Percentiles rank a stretch among this genome's conserved stretches.
Conservation (phyloP, 1,140 invertebrate genomes). For the Hermetia illucens region DNA sequence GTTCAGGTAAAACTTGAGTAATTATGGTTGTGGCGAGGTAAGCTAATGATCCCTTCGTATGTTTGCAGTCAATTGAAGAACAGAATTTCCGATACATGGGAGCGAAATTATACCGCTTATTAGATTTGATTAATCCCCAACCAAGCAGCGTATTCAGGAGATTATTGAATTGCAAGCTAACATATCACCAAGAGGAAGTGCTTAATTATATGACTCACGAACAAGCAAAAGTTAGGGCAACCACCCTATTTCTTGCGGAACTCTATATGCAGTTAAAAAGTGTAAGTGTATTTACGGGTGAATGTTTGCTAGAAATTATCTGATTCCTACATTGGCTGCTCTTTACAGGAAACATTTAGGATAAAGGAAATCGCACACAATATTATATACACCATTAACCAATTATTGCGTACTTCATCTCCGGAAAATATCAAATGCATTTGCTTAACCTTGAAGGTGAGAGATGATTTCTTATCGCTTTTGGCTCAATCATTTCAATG, state of each 20-base stretch:
- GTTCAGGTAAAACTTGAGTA: constrained; percentile 2
- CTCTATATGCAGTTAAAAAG: constrained; percentile 7
- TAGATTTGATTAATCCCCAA: constrained; percentile 5
- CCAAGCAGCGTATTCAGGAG: constrained; percentile 4
- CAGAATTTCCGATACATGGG: constrained; percentile 9
- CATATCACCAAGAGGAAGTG: constrained; percentile 4
- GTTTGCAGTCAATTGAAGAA: constrained; percentile 7
- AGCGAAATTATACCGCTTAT: constrained; percentile 5
- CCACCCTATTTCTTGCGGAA: constrained; percentile 8
- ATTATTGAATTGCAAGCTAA: constrained; percentile 5
- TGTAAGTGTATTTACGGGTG: constrained; percentile 1
- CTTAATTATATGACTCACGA: constrained; percentile 5
- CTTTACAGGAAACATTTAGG: background rate
- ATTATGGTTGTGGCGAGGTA: background rate
- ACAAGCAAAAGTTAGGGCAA: constrained; percentile 4
- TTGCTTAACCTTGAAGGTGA: constrained; percentile 38
- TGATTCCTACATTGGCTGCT: background rate
- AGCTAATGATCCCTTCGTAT: background rate
- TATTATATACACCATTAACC: constrained; percentile 3
- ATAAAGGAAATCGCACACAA: constrained; percentile 3
- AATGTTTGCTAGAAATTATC: background rate
- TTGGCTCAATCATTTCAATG: background rate
- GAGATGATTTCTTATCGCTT: background rate
- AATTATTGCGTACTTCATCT: constrained; percentile 2
- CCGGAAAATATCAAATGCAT: constrained; percentile 37